These are phyloP conservation scores for Sorex fumeus DNA, from an alignment of 2,113 vertebrate genomes.

Conservation along the genomic window DNA sequence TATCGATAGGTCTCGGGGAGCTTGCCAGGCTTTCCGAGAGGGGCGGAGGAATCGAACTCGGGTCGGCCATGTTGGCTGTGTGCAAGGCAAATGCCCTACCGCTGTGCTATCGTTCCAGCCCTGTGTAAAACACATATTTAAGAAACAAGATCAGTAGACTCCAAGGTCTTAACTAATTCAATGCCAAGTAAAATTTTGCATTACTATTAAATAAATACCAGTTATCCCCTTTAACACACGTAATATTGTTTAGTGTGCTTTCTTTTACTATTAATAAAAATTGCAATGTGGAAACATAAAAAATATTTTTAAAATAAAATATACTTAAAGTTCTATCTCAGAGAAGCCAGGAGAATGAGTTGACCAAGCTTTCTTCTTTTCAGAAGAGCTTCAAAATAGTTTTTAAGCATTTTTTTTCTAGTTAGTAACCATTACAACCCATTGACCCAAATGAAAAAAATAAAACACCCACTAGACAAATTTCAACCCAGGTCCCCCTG, in stretches of 20 bases:
- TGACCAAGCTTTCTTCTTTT: not conserved
- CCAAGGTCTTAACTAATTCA: not conserved
- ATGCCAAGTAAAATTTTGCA: not conserved
- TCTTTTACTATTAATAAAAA: constrained; percentile 15
- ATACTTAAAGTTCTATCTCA: not conserved
- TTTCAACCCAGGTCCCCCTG: not conserved
- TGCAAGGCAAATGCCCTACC: too few relatives aligned
- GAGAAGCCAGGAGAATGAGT: not conserved
- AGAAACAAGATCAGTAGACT: not conserved
- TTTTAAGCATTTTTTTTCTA: constrained; percentile 9
- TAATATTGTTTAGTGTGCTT: not conserved
- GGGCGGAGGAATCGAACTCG: too few relatives aligned
- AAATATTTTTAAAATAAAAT: not conserved
- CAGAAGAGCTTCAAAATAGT: not conserved
- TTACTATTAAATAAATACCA: constrained; percentile 10
- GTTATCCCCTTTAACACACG: not conserved
- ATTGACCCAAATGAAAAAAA: not conserved
- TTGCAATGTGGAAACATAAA: not conserved
- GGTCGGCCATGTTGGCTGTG: too few relatives aligned
- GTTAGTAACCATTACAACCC: not conserved
- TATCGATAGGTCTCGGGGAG: too few relatives aligned
- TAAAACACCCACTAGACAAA: not conserved
- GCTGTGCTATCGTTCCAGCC: too few relatives aligned
- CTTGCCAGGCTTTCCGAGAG: too few relatives aligned
- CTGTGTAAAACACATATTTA: not conserved